These are phyloP conservation scores for Raja brachyura DNA, from an alignment of 2,113 vertebrate species.

Conservation along the genomic window DNA sequence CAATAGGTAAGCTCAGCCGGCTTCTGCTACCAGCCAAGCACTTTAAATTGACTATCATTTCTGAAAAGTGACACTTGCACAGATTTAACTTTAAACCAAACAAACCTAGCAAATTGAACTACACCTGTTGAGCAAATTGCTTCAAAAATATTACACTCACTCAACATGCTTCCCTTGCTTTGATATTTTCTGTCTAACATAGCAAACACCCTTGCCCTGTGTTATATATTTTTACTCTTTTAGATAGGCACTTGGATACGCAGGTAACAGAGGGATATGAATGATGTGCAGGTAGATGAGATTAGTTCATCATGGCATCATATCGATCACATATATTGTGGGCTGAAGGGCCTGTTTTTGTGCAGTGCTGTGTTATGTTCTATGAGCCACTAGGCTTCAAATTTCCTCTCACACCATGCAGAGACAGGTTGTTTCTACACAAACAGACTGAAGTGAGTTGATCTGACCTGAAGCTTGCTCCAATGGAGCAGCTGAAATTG, in stretches of 20 bases:
- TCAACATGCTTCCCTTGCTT: not conserved
- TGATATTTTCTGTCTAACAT: not conserved
- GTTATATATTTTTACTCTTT: no score
- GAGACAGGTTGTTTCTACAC: not conserved
- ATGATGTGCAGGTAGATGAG: no score
- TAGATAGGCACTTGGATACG: no score
- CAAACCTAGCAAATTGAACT: not conserved
- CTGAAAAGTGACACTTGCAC: not conserved
- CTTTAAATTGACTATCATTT: slow-evolving; percentile 2
- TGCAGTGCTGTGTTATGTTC: no score
- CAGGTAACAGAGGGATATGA: no score
- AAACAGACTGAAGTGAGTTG: not conserved
- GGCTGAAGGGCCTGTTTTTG: no score
- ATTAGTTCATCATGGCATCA: no score
- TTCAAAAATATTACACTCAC: not conserved
- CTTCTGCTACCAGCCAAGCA: not conserved
- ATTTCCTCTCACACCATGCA: not conserved
- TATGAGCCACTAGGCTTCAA: not conserved
- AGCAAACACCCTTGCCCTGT: not conserved
- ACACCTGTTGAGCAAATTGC: not conserved
- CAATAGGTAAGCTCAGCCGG: not conserved
- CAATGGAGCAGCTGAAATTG: not conserved
- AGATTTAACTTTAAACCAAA: not conserved
- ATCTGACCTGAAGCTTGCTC: not conserved
- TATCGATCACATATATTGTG: no score